These are phyloP conservation scores for Epinotia ramella DNA, from an alignment of 2,888 invertebrate genomes.

Conservation along the genomic window DNA sequence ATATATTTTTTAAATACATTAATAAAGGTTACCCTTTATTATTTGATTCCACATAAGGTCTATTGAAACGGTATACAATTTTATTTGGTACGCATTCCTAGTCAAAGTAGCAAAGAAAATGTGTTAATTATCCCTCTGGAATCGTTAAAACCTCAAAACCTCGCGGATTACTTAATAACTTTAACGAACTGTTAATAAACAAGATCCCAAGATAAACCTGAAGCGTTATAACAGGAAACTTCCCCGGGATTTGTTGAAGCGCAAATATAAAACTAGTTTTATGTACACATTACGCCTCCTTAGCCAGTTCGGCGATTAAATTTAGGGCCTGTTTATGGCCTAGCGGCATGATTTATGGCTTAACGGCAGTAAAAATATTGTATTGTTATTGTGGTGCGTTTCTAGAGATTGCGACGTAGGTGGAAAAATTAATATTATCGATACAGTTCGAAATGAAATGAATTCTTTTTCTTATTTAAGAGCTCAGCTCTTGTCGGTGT, in stretches of 20 bases:
- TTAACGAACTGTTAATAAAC: conserved; percentile 14
- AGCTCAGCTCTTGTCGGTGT: no score
- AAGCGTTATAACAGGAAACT: conserved; percentile 19
- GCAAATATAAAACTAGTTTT: conserved; percentile 60
- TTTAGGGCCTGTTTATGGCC: conserved; percentile 63
- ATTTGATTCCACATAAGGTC: background rate
- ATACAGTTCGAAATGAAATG: background rate
- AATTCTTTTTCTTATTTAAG: no score
- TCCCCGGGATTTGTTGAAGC: conserved; percentile 32
- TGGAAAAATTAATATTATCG: background rate
- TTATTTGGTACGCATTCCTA: no score
- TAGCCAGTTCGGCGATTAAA: conserved; percentile 62
- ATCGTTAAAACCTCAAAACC: background rate
- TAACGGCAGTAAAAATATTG: conserved; percentile 50
- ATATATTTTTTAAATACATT: no score
- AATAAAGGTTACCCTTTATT: no score
- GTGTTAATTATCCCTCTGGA: background rate
- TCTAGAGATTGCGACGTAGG: background rate
- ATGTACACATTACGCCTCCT: conserved; percentile 58
- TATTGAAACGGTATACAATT: no score
- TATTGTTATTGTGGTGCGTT: conserved; percentile 36
- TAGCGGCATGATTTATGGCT: conserved; percentile 63
- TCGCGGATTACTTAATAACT: background rate
- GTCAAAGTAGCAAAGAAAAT: background rate
- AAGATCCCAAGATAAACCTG: conserved; percentile 24